Evolutionary conservation across 2,113 vertebrate genomes (phyloP).

Genomic region (Galemys pyrenaicus): DNA sequence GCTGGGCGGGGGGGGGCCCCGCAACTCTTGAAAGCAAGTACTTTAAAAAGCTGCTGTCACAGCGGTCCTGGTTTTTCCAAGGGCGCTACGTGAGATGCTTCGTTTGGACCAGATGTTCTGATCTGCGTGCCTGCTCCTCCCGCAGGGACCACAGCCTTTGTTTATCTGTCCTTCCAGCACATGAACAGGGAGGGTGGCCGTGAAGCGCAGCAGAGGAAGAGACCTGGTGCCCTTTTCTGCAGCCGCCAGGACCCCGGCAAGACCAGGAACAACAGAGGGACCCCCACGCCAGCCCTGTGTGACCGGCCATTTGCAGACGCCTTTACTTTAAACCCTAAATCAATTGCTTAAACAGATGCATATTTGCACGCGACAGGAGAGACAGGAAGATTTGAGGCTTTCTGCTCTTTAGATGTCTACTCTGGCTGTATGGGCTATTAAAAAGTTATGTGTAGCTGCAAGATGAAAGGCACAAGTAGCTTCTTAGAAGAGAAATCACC

Average conservation of each 20-base stretch:
- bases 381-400: constrained; percentile 58
- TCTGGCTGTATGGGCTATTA: constrained; percentile 72
- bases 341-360: constrained; percentile 58
- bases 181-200: background rate
- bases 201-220: background rate
- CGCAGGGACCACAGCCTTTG: constrained; percentile 26
- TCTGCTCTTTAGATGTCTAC: constrained; percentile 69
- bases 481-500: constrained; percentile 79
- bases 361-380: constrained; percentile 60
- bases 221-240: background rate
- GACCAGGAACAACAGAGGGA: accelerated
- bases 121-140: background rate
- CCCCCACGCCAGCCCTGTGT: accelerated
- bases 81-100: constrained; percentile 48
- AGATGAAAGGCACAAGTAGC: constrained; percentile 82
- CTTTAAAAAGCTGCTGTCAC: background rate
- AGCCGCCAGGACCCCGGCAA: background rate
- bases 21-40: constrained; percentile 25
- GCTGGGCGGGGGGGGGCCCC: background rate
- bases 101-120: constrained; percentile 59
- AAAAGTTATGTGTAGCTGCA: constrained; percentile 82
- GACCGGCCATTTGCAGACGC: background rate
- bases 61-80: constrained; percentile 26
- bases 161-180: background rate
- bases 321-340: constrained; percentile 53